These are phyloP conservation scores for Oryzias sinensis DNA, from an alignment of 2,797 vertebrate species.

Conservation along the genomic window DNA sequence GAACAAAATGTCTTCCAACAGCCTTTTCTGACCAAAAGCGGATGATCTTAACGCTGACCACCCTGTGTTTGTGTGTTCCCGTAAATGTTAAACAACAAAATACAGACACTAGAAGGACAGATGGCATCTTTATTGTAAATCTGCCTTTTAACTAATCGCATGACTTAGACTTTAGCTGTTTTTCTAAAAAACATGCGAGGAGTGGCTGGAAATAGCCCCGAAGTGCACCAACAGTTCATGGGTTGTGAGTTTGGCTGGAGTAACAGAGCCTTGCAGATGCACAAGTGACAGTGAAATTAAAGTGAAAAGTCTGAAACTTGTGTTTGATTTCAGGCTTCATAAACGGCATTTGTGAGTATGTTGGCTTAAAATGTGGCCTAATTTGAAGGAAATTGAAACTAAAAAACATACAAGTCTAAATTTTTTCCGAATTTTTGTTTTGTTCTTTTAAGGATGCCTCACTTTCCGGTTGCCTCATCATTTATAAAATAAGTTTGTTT, in stretches of 20 bases:
- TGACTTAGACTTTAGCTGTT: constrained; percentile 17
- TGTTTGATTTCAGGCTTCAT: too few relatives aligned
- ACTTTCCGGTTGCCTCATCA: too few relatives aligned
- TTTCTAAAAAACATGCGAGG: constrained; percentile 4
- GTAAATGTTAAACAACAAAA: constrained; percentile 28
- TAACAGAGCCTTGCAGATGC: background rate
- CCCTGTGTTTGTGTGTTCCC: constrained; percentile 2
- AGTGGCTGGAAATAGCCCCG: background rate
- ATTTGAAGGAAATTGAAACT: too few relatives aligned
- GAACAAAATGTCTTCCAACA: too few relatives aligned
- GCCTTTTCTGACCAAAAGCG: background rate
- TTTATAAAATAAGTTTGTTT: too few relatives aligned
- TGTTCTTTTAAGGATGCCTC: too few relatives aligned
- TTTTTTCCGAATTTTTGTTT: too few relatives aligned
- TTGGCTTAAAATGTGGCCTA: too few relatives aligned
- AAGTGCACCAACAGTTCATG: background rate
- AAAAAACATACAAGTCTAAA: too few relatives aligned
- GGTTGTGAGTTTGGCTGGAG: background rate
- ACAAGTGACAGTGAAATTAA: too few relatives aligned
- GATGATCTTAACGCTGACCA: constrained; percentile 9
- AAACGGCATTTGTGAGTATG: too few relatives aligned
- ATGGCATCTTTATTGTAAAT: constrained; percentile 40
- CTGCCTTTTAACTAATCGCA: constrained; percentile 17
- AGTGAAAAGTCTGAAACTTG: too few relatives aligned
- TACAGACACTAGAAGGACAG: constrained; percentile 25